Base-by-base conservation (phyloP, 2,888 invertebrate species). In the Antheraea assamensis region DNA sequence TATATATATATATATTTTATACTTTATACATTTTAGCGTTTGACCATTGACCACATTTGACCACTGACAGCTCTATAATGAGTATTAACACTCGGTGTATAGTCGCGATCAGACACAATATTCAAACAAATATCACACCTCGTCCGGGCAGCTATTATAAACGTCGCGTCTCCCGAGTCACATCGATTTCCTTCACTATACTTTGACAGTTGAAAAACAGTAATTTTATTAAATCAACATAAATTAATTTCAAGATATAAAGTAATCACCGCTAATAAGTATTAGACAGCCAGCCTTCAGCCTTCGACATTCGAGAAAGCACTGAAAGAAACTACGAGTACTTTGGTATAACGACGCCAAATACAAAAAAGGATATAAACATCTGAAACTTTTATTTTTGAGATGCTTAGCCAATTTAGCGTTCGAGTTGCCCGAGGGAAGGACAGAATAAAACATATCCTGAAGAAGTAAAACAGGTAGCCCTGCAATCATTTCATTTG, bases 401-500 rank as follows among this genome's bases (percentile, higher is more conserved):
- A 35, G 35, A 55, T 42, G 30, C 30, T 70, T 72, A 72, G 52
- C 52, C 81, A 79, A 80, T 76, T 78, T 42, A 74, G 77, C 71
- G 71, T 76, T 72, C 71, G 71, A 35, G 49, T 64, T 35, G 52
- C 61, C 71, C 31, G 71, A 74, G 78, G 84, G 87, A 85, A 68
- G 35, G 87, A 85, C 86, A 87, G 86, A 88, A 90, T 85, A 89
- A 88, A 92, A 91, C 87, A 86, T 88, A 88, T 88, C 90, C 90
- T 84, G 79, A 82, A 81, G 92, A 92, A 92, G 93, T 93, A 94
- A 93, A 86, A 93, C 93, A 91, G 93, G 93, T 91, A 93, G 93
- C 92, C 82, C 81, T 74, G 83, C 85, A 89, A 90, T 90, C 88
- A 88, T 89, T 91, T 88, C 81, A 90, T 91, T 91, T 89, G 84